Evolutionary conservation across 2,888 invertebrate genomes (phyloP).

Genomic region (Parapristionchus giblindavisi): DNA sequence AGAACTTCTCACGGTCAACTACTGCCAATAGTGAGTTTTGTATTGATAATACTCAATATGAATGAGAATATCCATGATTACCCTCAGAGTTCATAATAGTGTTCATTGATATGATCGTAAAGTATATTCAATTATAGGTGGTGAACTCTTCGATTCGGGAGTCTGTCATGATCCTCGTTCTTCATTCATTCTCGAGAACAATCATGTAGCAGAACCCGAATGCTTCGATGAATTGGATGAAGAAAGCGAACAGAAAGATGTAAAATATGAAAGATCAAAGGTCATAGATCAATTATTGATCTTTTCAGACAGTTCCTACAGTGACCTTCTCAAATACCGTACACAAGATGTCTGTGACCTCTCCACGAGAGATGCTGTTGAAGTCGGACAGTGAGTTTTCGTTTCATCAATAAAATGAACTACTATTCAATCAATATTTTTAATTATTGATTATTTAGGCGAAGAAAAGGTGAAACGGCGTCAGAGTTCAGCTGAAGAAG

Average conservation of each 20-base stretch:
- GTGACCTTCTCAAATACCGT: constrained; percentile 37
- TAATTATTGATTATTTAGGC: neutral
- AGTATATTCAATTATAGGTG: constrained; percentile 9
- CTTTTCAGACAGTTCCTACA: constrained; percentile 16
- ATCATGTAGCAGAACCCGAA: constrained; percentile 25
- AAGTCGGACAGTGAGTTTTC: neutral
- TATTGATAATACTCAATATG: neutral
- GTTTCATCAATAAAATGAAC: neutral
- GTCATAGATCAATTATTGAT: no score
- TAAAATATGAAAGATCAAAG: neutral
- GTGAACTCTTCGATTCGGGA: constrained; percentile 35
- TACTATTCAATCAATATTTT: neutral
- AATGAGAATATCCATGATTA: neutral
- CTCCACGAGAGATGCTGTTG: neutral
- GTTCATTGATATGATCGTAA: neutral
- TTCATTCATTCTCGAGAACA: constrained; percentile 29
- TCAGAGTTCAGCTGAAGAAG: constrained; percentile 28
- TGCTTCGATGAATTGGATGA: constrained; percentile 26
- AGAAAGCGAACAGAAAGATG: neutral
- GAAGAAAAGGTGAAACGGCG: constrained; percentile 4
- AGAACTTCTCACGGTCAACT: constrained; percentile 33
- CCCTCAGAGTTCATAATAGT: neutral
- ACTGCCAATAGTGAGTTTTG: constrained; percentile 29
- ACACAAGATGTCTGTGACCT: constrained; percentile 25
- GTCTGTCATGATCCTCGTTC: constrained; percentile 20